A percentile compares a stretch with the other conserved stretches of the same genome.
Conservation (phyloP, 2,888 invertebrate species). For the Fabriciana adippe region DNA sequence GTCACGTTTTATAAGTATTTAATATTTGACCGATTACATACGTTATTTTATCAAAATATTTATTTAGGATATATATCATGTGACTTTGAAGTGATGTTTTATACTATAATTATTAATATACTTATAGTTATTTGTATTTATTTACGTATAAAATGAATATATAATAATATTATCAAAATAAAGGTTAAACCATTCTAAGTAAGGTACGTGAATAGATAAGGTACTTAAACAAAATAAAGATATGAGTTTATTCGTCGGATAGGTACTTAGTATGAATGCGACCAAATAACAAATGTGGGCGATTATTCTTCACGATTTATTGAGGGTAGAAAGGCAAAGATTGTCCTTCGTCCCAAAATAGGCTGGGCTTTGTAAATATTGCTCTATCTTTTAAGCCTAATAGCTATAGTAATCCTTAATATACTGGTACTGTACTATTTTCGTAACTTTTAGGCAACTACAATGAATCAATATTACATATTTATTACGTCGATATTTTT, state of each 20-base stretch:
- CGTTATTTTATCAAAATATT: not conserved
- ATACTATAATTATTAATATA: too few relatives aligned
- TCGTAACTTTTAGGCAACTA: too few relatives aligned
- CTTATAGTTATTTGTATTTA: too few relatives aligned
- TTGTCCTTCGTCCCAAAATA: constrained; percentile 6
- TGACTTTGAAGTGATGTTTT: too few relatives aligned
- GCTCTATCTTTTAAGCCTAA: constrained; percentile 6
- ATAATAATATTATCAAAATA: too few relatives aligned
- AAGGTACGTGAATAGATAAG: too few relatives aligned
- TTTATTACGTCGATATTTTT: too few relatives aligned
- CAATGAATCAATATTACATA: too few relatives aligned
- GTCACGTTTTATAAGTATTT: not conserved
- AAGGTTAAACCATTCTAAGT: too few relatives aligned
- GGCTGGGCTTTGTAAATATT: constrained; percentile 8
- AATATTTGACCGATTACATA: constrained; percentile 7
- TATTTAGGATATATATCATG: not conserved
- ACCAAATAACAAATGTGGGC: constrained; percentile 2
- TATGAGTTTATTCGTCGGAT: too few relatives aligned
- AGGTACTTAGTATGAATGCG: not conserved
- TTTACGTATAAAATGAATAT: too few relatives aligned
- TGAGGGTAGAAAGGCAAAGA: constrained; percentile 7
- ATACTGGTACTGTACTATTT: not conserved
- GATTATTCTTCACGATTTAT: constrained; percentile 8
- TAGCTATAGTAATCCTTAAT: not conserved
- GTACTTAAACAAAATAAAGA: too few relatives aligned